Evolutionary conservation across 2,113 vertebrate genomes (phyloP), one percentile per base, ranked within the genome.

Genomic region (Australoheros scitulus): DNA sequence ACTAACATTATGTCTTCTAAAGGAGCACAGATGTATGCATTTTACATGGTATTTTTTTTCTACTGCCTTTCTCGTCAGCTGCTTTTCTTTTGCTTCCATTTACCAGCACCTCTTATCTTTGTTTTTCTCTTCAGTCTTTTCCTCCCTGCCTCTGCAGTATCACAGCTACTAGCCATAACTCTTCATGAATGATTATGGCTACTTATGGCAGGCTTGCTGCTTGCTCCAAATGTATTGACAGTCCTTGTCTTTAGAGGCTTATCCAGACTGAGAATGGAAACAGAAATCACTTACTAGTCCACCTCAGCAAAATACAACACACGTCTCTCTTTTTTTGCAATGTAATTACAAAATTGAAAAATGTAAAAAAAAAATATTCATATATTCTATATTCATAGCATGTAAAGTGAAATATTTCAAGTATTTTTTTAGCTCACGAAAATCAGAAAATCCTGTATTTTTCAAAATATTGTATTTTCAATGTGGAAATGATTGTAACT

Each of bases 171-270:
- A 78, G 75, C 86, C 68, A 86, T 93, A 89, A 89, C 75, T 93
- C 87, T 91, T 87, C 85, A 83, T 90, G 84, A 93, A 83, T 91
- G 84, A 91, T 89, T 88, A 89, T 38, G 61, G 82, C 86, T 90
- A 88, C 90, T 93, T 87, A 93, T 82, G 86, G 90, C 80, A 68
- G 75, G 61, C 83, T 86, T 14, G 41, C 82, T 20, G 34, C 34
- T 36, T 36, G 87, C 74, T 75, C 86, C 85, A 84, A 89, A 80
- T 72, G 60, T 84, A 86, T 80, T 87, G 86, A 63, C 84, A 86
- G 80, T 80, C 74, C 47, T 61, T 64, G 79, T 85, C 84, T 78
- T 82, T 84, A 75, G 83, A 76, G 80, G 38, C 38, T 43, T 13
- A 34, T 34, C 50, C 56, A 79, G 59, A 63, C 34, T 24, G 57